phyloP scores from a whole-genome alignment of 2,888 invertebrate genomes.

The Artemia sp. region DNA sequence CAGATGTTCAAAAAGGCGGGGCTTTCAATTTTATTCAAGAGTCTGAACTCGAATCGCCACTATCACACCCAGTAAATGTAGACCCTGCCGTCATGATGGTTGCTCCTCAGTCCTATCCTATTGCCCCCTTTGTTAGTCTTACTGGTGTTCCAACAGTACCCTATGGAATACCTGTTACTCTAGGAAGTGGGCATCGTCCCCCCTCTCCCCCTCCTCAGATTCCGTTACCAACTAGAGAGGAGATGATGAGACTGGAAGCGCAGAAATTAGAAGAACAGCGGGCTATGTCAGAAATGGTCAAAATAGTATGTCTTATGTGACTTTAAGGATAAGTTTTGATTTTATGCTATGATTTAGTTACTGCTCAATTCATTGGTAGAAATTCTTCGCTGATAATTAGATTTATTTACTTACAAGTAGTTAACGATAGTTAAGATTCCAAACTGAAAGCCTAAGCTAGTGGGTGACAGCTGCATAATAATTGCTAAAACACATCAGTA shows the following conservation, averaged over 20 bases:
- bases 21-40: conserved; percentile 12
- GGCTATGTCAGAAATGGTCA: no score
- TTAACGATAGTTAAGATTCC: no score
- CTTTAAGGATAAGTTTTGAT: no score
- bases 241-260: neutral
- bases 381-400: no score
- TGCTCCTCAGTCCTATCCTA: conserved; percentile 26
- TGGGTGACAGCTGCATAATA: no score
- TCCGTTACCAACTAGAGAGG: conserved; percentile 1
- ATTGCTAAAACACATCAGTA: no score
- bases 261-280: no score
- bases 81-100: conserved; percentile 35
- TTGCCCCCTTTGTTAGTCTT: conserved; percentile 14
- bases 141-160: neutral
- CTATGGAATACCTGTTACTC: neutral
- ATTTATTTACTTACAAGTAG: no score
- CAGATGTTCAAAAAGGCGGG: neutral
- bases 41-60: conserved; percentile 13
- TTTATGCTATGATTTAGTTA: no score
- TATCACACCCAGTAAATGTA: conserved; percentile 25
- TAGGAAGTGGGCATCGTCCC: conserved; percentile 10
- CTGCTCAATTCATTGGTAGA: no score
- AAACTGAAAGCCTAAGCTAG: no score
- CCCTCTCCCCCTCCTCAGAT: conserved; percentile 14
- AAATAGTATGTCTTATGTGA: no score